phyloP scores from a whole-genome alignment of 2,113 vertebrate species.

The Tupaia tana region DNA sequence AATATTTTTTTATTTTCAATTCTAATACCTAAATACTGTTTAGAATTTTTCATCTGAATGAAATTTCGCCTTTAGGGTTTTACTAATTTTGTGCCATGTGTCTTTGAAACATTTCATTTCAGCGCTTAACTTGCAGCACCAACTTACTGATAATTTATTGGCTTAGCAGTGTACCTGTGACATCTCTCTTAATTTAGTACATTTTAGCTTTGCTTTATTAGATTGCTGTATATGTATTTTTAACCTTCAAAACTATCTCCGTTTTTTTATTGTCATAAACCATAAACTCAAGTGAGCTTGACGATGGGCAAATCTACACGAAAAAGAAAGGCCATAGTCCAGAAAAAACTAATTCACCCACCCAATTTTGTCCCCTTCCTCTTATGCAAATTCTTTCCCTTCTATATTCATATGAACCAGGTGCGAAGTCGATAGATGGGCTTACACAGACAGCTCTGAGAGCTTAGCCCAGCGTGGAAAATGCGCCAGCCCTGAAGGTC shows the following conservation, averaged over 20 bases:
- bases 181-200: background rate
- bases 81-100: background rate
- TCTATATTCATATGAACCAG: background rate
- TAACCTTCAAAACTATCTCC: background rate
- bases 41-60: background rate
- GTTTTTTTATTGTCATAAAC: background rate
- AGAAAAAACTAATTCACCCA: background rate
- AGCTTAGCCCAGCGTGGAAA: accelerated
- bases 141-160: background rate
- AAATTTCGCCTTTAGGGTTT: background rate
- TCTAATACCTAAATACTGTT: background rate
- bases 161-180: background rate
- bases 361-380: background rate
- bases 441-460: accelerated
- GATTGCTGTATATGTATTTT: background rate
- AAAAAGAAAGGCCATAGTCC: background rate
- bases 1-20: background rate
- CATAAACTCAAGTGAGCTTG: background rate
- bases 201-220: background rate
- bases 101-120: background rate
- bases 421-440: background rate
- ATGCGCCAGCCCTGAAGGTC: background rate
- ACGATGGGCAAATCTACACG: background rate
- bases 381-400: too few species aligned
- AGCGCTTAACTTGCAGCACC: background rate